Evolutionary conservation across 2,113 vertebrate species (phyloP).

Genomic region (Microcebus lehilahytsara): DNA sequence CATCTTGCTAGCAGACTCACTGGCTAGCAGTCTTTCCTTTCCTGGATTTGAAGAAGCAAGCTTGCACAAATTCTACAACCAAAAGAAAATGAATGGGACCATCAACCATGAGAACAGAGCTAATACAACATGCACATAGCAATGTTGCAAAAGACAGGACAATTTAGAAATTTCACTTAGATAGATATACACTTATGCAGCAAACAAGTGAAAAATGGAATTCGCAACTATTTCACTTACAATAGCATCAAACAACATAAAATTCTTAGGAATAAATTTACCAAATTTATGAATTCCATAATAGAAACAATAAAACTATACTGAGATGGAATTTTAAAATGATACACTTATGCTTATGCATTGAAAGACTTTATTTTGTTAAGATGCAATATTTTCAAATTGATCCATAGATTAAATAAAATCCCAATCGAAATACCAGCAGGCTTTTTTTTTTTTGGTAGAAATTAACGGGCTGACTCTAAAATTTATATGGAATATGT

Average conservation of each 20-base stretch:
- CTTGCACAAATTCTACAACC: too few species aligned
- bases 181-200: neutral
- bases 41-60: neutral
- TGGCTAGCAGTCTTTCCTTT: neutral
- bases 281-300: neutral
- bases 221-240: neutral
- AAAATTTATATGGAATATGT: neutral
- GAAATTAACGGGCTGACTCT: neutral
- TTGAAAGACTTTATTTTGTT: neutral
- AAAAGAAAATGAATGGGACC: neutral
- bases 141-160: neutral
- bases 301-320: neutral
- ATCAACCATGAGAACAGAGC: neutral
- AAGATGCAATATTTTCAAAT: neutral
- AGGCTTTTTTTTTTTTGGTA: neutral
- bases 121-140: neutral
- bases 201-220: neutral
- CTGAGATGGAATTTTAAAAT: neutral
- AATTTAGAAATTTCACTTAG: neutral
- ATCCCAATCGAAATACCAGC: neutral
- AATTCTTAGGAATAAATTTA: neutral
- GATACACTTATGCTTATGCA: neutral
- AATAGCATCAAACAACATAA: neutral
- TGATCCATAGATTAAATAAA: neutral
- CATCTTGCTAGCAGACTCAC: neutral